Conservation (phyloP, 2,888 invertebrate species). For the Corythucha ciliata region DNA sequence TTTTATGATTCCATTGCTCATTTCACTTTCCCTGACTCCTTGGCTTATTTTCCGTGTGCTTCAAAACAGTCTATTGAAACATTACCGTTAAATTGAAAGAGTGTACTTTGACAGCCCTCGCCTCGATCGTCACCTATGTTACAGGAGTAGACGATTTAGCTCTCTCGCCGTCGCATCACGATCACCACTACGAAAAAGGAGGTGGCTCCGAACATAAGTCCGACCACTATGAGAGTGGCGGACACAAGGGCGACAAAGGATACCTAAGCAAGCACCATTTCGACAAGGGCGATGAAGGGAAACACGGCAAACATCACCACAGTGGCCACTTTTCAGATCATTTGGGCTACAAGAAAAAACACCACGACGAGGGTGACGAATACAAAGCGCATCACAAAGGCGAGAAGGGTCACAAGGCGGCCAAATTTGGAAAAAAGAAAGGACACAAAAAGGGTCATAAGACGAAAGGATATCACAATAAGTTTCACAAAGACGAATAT, state of each 20-base stretch:
- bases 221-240: slow-evolving; percentile 59
- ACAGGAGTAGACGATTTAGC: slow-evolving; percentile 33
- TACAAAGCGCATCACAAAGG: slow-evolving; percentile 58
- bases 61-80: neutral
- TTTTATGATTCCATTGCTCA: neutral
- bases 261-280: slow-evolving; percentile 66
- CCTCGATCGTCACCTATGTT: too few species aligned
- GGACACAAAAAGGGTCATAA: slow-evolving; percentile 69
- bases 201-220: slow-evolving; percentile 61
- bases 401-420: slow-evolving; percentile 57
- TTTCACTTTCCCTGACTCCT: neutral
- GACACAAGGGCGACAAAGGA: slow-evolving; percentile 69
- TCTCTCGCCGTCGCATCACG: slow-evolving; percentile 43
- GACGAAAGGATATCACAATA: slow-evolving; percentile 68
- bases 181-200: slow-evolving; percentile 41
- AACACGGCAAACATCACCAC: slow-evolving; percentile 67
- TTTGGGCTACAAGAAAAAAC: slow-evolving; percentile 53
- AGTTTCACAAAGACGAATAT: slow-evolving; percentile 71
- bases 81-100: neutral
- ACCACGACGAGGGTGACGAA: slow-evolving; percentile 55
- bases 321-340: slow-evolving; percentile 56
- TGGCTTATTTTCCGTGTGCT: neutral
- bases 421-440: slow-evolving; percentile 62
- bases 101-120: too few species aligned
- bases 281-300: slow-evolving; percentile 67